Conservation (phyloP, 2,797 vertebrate species). For the Mus spretus region DNA sequence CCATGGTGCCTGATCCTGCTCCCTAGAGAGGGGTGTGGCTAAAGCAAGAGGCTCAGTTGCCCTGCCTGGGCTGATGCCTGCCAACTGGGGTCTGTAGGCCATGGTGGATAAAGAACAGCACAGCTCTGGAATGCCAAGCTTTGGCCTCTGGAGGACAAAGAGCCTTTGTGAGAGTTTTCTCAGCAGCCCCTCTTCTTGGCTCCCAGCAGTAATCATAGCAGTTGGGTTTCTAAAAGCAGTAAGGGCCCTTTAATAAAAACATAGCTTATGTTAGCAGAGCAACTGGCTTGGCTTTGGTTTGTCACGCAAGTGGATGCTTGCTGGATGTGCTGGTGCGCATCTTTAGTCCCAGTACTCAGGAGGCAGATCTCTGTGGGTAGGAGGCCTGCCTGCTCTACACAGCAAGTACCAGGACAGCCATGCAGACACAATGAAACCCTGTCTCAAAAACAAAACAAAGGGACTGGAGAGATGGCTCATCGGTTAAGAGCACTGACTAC, state of each 20-base stretch:
- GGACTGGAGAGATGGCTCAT: too few relatives aligned
- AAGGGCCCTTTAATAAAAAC: fast-evolving
- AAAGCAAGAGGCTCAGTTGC: fast-evolving
- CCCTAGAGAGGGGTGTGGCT: neutral
- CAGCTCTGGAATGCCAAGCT: neutral
- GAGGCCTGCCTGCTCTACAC: neutral
- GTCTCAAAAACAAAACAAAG: neutral
- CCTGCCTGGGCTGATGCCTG: neutral
- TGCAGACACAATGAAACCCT: too few relatives aligned
- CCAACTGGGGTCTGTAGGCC: neutral
- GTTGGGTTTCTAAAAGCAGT: neutral
- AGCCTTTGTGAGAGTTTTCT: neutral
- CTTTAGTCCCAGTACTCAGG: neutral
- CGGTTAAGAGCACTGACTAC: too few relatives aligned
- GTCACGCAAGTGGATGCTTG: too few relatives aligned
- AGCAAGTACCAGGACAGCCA: neutral
- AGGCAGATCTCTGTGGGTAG: neutral
- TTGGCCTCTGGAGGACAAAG: neutral
- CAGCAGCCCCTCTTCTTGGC: neutral
- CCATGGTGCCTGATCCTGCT: neutral
- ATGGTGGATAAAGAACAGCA: neutral
- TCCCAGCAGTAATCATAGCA: neutral
- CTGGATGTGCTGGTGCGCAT: neutral
- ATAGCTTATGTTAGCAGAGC: neutral
- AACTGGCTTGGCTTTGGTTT: neutral